Percentiles rank a stretch among this genome's conserved stretches.
These are phyloP conservation scores for Cephus spinipes DNA, from an alignment of 2,888 invertebrate species.

Conservation along the genomic window DNA sequence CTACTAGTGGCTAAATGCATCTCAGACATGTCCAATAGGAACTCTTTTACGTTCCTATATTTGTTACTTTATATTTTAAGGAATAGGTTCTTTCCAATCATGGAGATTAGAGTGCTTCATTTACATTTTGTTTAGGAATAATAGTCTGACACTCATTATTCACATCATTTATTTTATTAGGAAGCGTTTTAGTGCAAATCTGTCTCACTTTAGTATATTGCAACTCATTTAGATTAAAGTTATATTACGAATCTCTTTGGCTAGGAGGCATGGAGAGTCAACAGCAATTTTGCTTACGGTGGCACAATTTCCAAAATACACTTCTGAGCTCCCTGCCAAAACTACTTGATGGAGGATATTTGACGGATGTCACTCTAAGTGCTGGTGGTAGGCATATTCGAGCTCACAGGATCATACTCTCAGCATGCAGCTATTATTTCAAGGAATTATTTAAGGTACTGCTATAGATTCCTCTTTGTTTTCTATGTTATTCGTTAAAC, in stretches of 20 bases:
- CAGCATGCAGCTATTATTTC: slow-evolving; percentile 92
- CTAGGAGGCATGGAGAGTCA: slow-evolving; percentile 73
- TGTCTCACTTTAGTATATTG: not conserved
- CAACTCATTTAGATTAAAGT: not conserved
- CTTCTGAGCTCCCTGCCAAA: slow-evolving; percentile 82
- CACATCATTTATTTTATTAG: not conserved
- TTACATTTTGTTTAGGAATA: not conserved
- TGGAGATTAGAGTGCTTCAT: slow-evolving; percentile 28
- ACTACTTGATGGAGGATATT: slow-evolving; percentile 82
- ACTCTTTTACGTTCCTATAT: slow-evolving; percentile 23
- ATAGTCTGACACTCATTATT: not conserved
- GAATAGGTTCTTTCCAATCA: not conserved
- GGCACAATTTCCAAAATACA: slow-evolving; percentile 85
- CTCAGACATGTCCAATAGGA: slow-evolving; percentile 35
- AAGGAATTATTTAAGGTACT: slow-evolving; percentile 86
- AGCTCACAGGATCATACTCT: slow-evolving; percentile 87
- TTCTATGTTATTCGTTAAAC: slow-evolving; percentile 12
- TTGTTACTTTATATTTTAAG: not conserved
- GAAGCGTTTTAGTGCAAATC: not conserved
- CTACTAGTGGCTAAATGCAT: slow-evolving; percentile 42
- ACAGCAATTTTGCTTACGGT: slow-evolving; percentile 86
- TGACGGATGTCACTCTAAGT: slow-evolving; percentile 89
- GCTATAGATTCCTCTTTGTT: slow-evolving; percentile 20
- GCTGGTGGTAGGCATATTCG: slow-evolving; percentile 86
- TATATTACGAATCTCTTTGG: slow-evolving; percentile 32